These are phyloP conservation scores for Mesorhabditis spiculigera DNA, from an alignment of 2,888 invertebrate genomes.

Conservation along the genomic window DNA sequence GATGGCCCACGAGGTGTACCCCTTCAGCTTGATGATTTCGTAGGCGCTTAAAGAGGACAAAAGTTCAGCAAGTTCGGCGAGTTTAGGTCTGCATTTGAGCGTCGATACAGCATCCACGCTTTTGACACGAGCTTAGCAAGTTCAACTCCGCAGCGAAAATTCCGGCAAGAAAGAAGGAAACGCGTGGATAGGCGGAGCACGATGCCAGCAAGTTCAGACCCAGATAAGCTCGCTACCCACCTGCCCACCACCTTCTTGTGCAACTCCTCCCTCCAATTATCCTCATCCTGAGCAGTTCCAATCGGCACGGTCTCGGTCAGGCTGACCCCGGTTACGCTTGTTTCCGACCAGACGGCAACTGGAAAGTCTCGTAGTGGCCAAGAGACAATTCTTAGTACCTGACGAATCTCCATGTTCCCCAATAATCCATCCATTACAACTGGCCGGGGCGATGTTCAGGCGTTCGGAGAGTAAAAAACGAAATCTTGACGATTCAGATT, in stretches of 20 bases:
- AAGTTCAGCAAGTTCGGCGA: neutral
- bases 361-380: too few relatives aligned
- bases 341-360: constrained; percentile 90
- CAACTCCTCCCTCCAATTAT: constrained; percentile 73
- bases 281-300: constrained; percentile 73
- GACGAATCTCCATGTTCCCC: constrained; percentile 90
- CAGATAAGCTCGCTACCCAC: constrained; percentile 43
- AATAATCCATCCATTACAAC: constrained; percentile 86
- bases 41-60: constrained; percentile 66
- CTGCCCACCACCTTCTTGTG: constrained; percentile 79
- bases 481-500: constrained; percentile 66
- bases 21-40: constrained; percentile 61
- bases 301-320: constrained; percentile 71
- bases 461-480: constrained; percentile 78
- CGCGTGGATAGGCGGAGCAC: too few relatives aligned
- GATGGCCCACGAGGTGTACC: constrained; percentile 63
- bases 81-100: too few relatives aligned
- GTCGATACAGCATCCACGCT: too few relatives aligned
- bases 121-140: too few relatives aligned
- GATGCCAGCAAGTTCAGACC: too few relatives aligned
- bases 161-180: too few relatives aligned
- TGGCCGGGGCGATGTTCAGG: constrained; percentile 76
- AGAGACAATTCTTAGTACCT: too few relatives aligned
- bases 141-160: too few relatives aligned
- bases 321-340: constrained; percentile 80